Base-by-base conservation (phyloP, 2,113 vertebrate genomes). In the Abramis brama region DNA sequence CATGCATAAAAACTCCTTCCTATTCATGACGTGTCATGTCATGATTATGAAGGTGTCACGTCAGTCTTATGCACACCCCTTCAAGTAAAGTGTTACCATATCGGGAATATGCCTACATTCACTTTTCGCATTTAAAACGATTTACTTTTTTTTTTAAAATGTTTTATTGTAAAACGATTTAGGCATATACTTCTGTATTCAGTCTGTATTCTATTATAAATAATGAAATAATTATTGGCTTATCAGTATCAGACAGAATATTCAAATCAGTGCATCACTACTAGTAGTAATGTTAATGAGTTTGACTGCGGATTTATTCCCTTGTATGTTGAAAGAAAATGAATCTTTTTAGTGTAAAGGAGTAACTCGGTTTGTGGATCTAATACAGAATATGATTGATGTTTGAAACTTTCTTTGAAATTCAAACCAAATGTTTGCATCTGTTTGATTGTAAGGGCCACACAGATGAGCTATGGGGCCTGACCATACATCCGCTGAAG, bases 381-480 rank as follows among this genome's bases (percentile, higher is more conserved):
- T 71, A 71, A 71, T 23, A 43, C 21, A 73, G 21, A 43, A 43
- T 12, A 12, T 1, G 12, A n/a, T 43, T 43, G 70, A 73, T 73
- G 13, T 70, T 70, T 21, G 0, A 43, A 39, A 71, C 36, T 43
- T 70, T 70, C 17, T 36, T 70, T 39, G 0, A 71, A 10, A 21
- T 64, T 21, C 12, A 39, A 75, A 30, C 64, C 7, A 36, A n/a
- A 33, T 39, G n/a, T 15, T 57, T 21, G 19, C n/a, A 12, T 27
- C 1, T 8, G 50, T 68, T 43, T 43, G 39, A 68, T 86, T 76
- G 84, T 2, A 86, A 99, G 98, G 97, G 97, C 83, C 98, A 99
- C 91, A 99, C 96, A 0, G 98, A 99, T 86, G 98, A 99, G 90
- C 92, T 99, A 3, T 99, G 98, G 98, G 98, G 98, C 68, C 94